Percentiles rank a stretch among this genome's conserved stretches.
Evolutionary conservation across 1,140 invertebrate species (phyloP).

Genomic region (Semibalanus balanoides): DNA sequence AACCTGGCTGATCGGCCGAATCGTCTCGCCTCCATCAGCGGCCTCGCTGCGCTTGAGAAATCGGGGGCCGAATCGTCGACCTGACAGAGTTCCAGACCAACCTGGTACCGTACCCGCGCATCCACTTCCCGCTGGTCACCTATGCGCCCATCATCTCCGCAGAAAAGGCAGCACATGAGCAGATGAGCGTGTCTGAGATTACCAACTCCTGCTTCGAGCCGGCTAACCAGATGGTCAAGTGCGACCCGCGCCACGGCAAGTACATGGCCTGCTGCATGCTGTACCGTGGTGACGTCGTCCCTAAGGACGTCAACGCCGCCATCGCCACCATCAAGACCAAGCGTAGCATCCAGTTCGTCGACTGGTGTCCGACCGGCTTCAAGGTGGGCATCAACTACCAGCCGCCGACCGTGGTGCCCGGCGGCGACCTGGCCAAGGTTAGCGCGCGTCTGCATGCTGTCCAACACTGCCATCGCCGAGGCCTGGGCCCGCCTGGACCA

Average conservation of each 20-base stretch:
- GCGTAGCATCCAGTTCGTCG: conserved; percentile 60
- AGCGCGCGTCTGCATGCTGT: conserved; percentile 57
- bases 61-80: conserved; percentile 51
- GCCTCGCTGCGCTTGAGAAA: conserved; percentile 34
- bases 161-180: conserved; percentile 43
- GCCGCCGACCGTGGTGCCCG: conserved; percentile 44
- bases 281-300: too few relatives aligned
- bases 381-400: conserved; percentile 38
- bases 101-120: conserved; percentile 50
- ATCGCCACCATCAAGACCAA: conserved; percentile 72
- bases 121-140: too few relatives aligned
- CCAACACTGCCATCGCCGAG: conserved; percentile 72
- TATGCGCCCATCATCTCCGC: too few relatives aligned
- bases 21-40: conserved; percentile 29
- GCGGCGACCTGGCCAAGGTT: conserved; percentile 41
- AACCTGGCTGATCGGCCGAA: conserved; percentile 40
- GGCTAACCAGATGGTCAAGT: too few relatives aligned
- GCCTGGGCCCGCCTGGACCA: conserved; percentile 43
- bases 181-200: conserved; percentile 34
- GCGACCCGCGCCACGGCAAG: too few relatives aligned
- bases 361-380: conserved; percentile 69
- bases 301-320: conserved; percentile 77
- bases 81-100: conserved; percentile 55
- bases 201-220: conserved; percentile 45
- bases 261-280: too few relatives aligned